Base-by-base conservation (phyloP, 2,113 vertebrate genomes). In the Sclerurus mexicanus region DNA sequence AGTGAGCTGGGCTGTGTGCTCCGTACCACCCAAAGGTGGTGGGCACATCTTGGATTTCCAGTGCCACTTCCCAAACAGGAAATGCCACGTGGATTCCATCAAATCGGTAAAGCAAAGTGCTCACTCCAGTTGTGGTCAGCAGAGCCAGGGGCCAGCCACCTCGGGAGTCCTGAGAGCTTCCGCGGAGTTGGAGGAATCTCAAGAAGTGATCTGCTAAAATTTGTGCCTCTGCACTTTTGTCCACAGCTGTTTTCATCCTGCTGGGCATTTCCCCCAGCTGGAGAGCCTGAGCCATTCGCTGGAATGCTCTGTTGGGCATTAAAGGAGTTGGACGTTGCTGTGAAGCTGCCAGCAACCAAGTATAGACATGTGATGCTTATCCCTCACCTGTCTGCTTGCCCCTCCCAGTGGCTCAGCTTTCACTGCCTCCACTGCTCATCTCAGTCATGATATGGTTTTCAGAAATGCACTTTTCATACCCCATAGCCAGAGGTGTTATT, bases 401-500 rank as follows among this genome's bases (percentile, higher is more conserved):
- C 46, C 25, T 73, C 5, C 1, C 5, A 12, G 5, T 6, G 24
- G 13, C 10, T 60, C 75, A 35, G 40, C 71, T 80, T 63, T 42
- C 10, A 1, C 25, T 76, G 76, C 68, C 39, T 55, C 25, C 55
- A 23, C 52, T 47, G 39, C 67, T 74, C 68, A 7, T 74, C 68
- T 88, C 85, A 23, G 0, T 81, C 73, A 7, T 21, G 30, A 58
- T 44, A n/a, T 7, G 50, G 58, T 88, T 93, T 79, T 92, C 40
- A 81, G 83, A 60, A 63, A 64, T 42, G 74, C 69, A 44, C 74
- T 85, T 89, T 37, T 14, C 28, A 2, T 52, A 28, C 50, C 30
- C 44, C 12, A 44, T 39, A 74, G 95, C 83, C 59, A 56, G 88
- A 92, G 73, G 90, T 78, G 85, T 94, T 93, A 53, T 39, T 85